phyloP scores from a whole-genome alignment of 2,888 invertebrate species.

The Synanthedon formicaeformis region DNA sequence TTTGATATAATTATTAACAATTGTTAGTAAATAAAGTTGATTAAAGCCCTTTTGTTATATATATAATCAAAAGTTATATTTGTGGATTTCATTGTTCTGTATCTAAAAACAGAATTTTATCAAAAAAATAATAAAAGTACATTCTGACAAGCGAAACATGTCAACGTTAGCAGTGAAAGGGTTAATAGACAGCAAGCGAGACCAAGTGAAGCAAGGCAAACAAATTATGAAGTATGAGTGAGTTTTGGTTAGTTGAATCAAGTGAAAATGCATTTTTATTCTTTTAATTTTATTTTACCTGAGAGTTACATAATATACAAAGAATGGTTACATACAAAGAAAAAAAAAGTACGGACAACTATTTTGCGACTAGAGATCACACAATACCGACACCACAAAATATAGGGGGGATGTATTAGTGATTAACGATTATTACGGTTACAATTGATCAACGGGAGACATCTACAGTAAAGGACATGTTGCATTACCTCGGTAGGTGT shows the following conservation, averaged over 20 bases:
- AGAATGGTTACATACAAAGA: neutral
- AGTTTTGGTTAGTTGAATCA: slow-evolving; percentile 3
- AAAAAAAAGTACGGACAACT: slow-evolving; percentile 1
- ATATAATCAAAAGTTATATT: no score
- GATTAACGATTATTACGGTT: slow-evolving; percentile 23
- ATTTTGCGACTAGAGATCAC: slow-evolving; percentile 3
- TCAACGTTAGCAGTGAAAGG: no score
- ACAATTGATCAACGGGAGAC: slow-evolving; percentile 54
- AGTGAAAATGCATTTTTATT: slow-evolving; percentile 36
- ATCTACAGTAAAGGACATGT: slow-evolving; percentile 60
- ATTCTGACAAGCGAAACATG: no score
- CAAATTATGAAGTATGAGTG: neutral
- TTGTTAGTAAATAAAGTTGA: no score
- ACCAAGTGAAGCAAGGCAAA: neutral
- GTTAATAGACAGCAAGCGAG: neutral
- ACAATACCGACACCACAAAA: neutral
- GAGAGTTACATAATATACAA: slow-evolving; percentile 16
- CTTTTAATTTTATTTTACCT: slow-evolving; percentile 29
- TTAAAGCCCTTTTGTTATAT: no score
- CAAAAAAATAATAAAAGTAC: no score
- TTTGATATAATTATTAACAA: no score
- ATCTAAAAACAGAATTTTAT: no score
- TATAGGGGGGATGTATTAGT: neutral
- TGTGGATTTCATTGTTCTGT: no score
- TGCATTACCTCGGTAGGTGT: slow-evolving; percentile 67